phyloP scores from a whole-genome alignment of 1,140 invertebrate species.

The Zaprionus camerounensis region DNA sequence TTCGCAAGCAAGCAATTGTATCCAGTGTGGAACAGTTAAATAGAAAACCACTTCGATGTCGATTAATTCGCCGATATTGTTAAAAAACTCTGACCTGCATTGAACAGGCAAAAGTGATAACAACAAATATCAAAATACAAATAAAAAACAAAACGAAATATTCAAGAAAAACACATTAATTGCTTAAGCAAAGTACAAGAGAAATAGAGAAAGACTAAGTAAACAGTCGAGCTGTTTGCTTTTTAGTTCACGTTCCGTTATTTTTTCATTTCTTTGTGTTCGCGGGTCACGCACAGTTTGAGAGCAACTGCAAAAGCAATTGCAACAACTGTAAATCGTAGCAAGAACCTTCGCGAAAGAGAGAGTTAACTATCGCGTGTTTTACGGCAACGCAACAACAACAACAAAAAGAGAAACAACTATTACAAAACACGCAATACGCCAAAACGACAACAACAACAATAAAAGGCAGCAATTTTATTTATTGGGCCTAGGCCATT shows the following conservation, averaged over 20 bases:
- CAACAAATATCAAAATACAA: background rate
- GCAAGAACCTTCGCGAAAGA: background rate
- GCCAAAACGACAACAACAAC: slow-evolving; percentile 22
- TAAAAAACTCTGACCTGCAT: slow-evolving; percentile 81
- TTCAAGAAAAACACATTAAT: slow-evolving; percentile 15
- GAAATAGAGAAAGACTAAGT: slow-evolving; percentile 18
- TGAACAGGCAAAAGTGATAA: slow-evolving; percentile 77
- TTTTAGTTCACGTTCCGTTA: slow-evolving; percentile 72
- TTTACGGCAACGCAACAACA: background rate
- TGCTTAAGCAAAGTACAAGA: slow-evolving; percentile 17
- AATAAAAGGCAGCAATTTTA: slow-evolving; percentile 61
- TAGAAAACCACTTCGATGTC: slow-evolving; percentile 83
- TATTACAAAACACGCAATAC: slow-evolving; percentile 31
- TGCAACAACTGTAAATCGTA: slow-evolving; percentile 35
- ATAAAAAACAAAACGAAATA: slow-evolving; percentile 6
- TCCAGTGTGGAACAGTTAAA: slow-evolving; percentile 59
- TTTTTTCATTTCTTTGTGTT: slow-evolving; percentile 75
- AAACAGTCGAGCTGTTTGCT: slow-evolving; percentile 64
- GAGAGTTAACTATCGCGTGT: slow-evolving; percentile 5
- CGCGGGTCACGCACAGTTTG: slow-evolving; percentile 40
- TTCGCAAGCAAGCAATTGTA: slow-evolving; percentile 8
- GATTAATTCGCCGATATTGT: slow-evolving; percentile 83
- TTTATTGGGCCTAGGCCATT: slow-evolving; percentile 84
- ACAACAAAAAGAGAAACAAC: slow-evolving; percentile 2
- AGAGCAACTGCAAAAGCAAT: slow-evolving; percentile 45